These are phyloP conservation scores for Brachypalpus laphriformis DNA, from an alignment of 2,888 invertebrate genomes.

Conservation along the genomic window DNA sequence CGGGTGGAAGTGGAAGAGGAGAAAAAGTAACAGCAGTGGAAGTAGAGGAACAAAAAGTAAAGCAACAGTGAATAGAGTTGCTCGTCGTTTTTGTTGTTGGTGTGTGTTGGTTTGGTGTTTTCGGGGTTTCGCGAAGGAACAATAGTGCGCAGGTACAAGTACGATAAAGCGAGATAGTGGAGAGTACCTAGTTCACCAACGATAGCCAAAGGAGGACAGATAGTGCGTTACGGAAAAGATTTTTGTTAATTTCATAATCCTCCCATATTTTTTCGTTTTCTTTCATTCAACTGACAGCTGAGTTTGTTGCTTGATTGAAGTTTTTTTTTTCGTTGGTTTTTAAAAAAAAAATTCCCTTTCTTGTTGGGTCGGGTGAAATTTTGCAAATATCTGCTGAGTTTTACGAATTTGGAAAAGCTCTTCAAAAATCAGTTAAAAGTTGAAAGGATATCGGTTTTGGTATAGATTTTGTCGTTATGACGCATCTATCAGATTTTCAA, in stretches of 20 bases:
- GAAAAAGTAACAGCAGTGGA: conserved; percentile 3
- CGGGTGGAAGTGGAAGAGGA: conserved; percentile 1
- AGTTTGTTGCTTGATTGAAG: conserved; percentile 61
- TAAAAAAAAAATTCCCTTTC: background rate
- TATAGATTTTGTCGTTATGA: conserved; percentile 28
- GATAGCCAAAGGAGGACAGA: conserved; percentile 22
- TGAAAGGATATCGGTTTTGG: background rate
- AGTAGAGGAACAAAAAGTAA: conserved; percentile 13
- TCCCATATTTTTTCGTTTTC: conserved; percentile 59
- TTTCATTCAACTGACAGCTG: conserved; percentile 67
- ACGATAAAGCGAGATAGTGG: conserved; percentile 24
- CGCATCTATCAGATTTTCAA: conserved; percentile 37
- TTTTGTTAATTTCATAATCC: conserved; percentile 67
- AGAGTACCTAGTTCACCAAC: background rate
- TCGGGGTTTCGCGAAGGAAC: conserved; percentile 24
- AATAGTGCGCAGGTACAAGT: conserved; percentile 57
- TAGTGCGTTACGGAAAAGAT: conserved; percentile 13
- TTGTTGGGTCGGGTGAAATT: conserved; percentile 45
- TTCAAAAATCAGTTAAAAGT: background rate
- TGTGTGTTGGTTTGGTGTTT: conserved; percentile 16
- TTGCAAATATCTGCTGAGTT: background rate
- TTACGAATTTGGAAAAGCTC: background rate
- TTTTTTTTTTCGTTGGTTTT: conserved; percentile 30
- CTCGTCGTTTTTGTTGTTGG: conserved; percentile 9
- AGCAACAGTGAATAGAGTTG: conserved; percentile 67